Evolutionary conservation across 1,140 invertebrate genomes (phyloP).

Genomic region (Brachystomella parvula): DNA sequence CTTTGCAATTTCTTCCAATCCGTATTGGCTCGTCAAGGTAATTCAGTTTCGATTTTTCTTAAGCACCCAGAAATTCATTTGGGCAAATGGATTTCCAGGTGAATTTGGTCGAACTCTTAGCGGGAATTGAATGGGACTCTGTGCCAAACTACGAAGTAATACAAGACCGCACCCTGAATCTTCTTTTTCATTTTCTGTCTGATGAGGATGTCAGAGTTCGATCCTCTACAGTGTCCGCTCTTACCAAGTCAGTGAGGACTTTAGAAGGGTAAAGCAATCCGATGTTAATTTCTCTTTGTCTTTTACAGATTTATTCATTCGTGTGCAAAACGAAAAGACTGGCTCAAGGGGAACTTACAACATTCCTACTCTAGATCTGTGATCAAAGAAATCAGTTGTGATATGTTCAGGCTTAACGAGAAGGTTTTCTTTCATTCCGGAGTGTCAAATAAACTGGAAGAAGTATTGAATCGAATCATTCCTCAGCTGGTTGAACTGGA

Average conservation of each 20-base stretch:
- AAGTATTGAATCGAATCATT: slow-evolving; percentile 14
- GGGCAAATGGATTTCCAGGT: slow-evolving; percentile 14
- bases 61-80: slow-evolving; percentile 12
- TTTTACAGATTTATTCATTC: not conserved
- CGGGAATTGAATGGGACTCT: slow-evolving; percentile 26
- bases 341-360: not conserved
- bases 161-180: slow-evolving; percentile 55
- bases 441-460: slow-evolving; percentile 1
- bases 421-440: not conserved
- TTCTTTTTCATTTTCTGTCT: slow-evolving; percentile 56
- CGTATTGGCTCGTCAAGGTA: slow-evolving; percentile 81
- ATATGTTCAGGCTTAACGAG: not conserved
- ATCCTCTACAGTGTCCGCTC: slow-evolving; percentile 56
- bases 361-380: not conserved
- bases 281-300: not conserved
- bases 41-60: slow-evolving; percentile 39
- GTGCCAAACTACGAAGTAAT: slow-evolving; percentile 41
- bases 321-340: not conserved
- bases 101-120: slow-evolving; percentile 22
- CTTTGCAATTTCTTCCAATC: slow-evolving; percentile 57
- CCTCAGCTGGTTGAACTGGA: not conserved
- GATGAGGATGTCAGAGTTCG: slow-evolving; percentile 62
- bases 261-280: slow-evolving; percentile 10
- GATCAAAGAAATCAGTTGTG: not conserved
- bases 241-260: slow-evolving; percentile 56